These are phyloP conservation scores for Lanius collurio DNA, from an alignment of 2,113 vertebrate species.

Conservation along the genomic window DNA sequence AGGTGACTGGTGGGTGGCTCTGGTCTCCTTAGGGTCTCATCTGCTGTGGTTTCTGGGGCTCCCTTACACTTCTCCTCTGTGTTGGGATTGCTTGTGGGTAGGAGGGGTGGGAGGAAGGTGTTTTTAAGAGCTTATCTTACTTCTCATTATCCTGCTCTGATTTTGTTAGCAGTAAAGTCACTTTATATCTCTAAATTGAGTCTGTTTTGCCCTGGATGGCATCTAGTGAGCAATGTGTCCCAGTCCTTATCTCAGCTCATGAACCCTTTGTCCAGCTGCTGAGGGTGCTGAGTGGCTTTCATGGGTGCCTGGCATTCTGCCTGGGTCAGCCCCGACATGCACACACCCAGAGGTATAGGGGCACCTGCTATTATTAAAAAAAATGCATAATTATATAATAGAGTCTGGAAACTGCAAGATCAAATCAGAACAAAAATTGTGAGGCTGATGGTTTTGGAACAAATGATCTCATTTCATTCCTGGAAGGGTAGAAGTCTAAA, in stretches of 20 bases:
- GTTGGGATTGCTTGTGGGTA: not conserved
- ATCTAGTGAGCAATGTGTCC: fast-evolving
- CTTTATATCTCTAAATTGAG: not conserved
- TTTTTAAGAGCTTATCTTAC: not conserved
- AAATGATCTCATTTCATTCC: not conserved
- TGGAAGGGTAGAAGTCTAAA: not conserved
- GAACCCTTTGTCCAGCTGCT: too few species aligned
- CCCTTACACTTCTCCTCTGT: not conserved
- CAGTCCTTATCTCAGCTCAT: not conserved
- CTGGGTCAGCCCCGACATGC: fast-evolving
- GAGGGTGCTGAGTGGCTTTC: not conserved
- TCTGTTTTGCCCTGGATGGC: not conserved
- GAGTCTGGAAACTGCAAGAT: not conserved
- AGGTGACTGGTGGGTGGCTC: not conserved
- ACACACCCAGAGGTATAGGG: not conserved
- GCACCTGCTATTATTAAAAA: not conserved
- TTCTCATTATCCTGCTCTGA: not conserved
- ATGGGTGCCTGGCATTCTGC: not conserved
- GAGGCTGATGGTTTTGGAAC: not conserved
- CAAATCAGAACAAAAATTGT: not conserved
- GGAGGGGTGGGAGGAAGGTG: not conserved
- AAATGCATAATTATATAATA: not conserved
- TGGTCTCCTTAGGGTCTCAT: not conserved
- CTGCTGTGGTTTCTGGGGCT: not conserved
- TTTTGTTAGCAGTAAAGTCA: not conserved